A percentile compares a stretch with the other conserved stretches of the same genome.
These are phyloP conservation scores for Sebastes vulpes DNA, from an alignment of 2,797 vertebrate genomes.

Conservation along the genomic window DNA sequence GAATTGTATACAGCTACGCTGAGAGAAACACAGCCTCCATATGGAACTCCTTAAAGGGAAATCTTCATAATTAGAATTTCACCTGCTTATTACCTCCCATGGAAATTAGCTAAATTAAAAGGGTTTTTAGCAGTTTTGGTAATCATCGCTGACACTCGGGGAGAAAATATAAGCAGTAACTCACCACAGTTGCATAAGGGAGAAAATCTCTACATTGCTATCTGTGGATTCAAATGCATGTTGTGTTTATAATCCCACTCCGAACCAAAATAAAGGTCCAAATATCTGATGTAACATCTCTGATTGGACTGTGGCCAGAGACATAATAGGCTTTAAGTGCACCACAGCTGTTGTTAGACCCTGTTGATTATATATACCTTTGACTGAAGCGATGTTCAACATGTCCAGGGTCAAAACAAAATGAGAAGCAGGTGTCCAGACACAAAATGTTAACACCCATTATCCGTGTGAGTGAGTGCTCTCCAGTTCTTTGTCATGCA, in stretches of 20 bases:
- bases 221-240: background rate
- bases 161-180: background rate
- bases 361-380: background rate
- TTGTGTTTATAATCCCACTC: background rate
- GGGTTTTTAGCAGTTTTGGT: background rate
- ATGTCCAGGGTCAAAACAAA: background rate
- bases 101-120: background rate
- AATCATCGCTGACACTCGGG: background rate
- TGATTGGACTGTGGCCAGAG: background rate
- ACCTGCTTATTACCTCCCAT: background rate
- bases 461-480: background rate
- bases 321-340: background rate
- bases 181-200: background rate
- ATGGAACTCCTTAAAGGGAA: background rate
- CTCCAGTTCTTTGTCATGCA: slow-evolving; percentile 9
- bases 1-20: background rate
- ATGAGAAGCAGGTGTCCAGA: background rate
- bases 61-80: background rate
- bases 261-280: background rate
- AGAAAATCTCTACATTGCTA: background rate
- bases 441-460: slow-evolving; percentile 2
- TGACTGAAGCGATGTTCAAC: background rate
- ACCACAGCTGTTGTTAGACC: background rate
- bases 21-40: background rate
- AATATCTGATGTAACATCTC: background rate